phyloP scores from a whole-genome alignment of 2,888 invertebrate genomes.

The Scelioninae gen. 1 region DNA sequence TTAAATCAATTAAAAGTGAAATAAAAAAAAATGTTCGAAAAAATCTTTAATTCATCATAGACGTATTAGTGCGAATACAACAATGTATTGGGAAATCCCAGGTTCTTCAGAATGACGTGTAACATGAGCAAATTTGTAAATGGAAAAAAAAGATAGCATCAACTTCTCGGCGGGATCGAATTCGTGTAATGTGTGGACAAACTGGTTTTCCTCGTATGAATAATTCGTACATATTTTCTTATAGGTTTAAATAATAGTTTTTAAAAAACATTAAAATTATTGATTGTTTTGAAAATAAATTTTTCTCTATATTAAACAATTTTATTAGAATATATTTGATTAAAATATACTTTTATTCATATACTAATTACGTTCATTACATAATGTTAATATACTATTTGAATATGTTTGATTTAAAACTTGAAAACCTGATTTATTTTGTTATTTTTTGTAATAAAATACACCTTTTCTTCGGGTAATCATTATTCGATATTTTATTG shows the following conservation, averaged over 20 bases:
- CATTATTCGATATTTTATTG: constrained; percentile 21
- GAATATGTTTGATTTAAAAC: no score
- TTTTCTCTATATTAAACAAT: no score
- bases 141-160: constrained; percentile 39
- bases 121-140: constrained; percentile 37
- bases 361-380: no score
- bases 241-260: neutral
- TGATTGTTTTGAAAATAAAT: no score
- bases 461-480: neutral
- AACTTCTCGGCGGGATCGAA: constrained; percentile 19
- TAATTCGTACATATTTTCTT: constrained; percentile 1
- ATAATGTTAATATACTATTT: no score
- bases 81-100: constrained; percentile 33
- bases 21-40: neutral
- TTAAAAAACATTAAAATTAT: neutral
- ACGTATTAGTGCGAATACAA: neutral
- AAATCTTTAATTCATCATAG: neutral
- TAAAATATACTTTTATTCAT: no score
- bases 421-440: constrained; percentile 3
- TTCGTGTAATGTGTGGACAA: constrained; percentile 18
- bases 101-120: constrained; percentile 20
- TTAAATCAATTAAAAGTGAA: neutral
- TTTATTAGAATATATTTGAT: no score
- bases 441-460: neutral
- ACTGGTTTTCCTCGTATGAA: constrained; percentile 33